phyloP scores from a whole-genome alignment of 2,113 vertebrate genomes.

The Sphaerodactylus townsendi region DNA sequence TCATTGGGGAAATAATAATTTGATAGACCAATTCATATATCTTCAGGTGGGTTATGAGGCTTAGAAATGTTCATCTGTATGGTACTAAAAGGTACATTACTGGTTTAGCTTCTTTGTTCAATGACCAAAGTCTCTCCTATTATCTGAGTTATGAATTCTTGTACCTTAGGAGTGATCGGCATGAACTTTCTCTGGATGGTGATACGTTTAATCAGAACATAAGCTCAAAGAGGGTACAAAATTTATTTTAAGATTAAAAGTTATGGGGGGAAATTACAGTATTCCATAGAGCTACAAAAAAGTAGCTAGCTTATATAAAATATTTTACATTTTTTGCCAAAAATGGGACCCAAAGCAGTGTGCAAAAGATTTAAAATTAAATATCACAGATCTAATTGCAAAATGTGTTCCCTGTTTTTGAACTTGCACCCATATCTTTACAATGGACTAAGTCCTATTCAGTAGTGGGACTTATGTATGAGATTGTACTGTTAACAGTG shows the following conservation, averaged over 20 bases:
- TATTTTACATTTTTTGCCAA: no score
- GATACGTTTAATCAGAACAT: not conserved
- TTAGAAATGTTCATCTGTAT: not conserved
- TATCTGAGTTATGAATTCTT: slow-evolving; percentile 14
- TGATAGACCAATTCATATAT: not conserved
- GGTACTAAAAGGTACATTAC: slow-evolving; percentile 26
- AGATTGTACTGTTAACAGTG: not conserved
- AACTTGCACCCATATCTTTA: no score
- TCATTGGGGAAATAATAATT: not conserved
- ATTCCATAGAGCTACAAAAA: no score
- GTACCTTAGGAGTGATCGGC: not conserved
- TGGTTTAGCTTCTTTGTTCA: slow-evolving; percentile 3
- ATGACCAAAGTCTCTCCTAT: not conserved
- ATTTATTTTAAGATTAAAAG: no score
- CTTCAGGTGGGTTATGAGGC: not conserved
- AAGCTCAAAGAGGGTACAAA: not conserved
- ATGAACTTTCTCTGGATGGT: not conserved
- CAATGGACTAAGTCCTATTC: no score
- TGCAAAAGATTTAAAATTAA: no score
- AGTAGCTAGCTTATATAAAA: no score
- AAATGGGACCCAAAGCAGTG: no score
- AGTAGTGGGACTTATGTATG: not conserved
- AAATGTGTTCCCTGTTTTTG: no score
- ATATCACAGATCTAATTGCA: no score
- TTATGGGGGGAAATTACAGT: no score